Conservation (phyloP, 2,797 vertebrate species). For the Diceros bicornis region DNA sequence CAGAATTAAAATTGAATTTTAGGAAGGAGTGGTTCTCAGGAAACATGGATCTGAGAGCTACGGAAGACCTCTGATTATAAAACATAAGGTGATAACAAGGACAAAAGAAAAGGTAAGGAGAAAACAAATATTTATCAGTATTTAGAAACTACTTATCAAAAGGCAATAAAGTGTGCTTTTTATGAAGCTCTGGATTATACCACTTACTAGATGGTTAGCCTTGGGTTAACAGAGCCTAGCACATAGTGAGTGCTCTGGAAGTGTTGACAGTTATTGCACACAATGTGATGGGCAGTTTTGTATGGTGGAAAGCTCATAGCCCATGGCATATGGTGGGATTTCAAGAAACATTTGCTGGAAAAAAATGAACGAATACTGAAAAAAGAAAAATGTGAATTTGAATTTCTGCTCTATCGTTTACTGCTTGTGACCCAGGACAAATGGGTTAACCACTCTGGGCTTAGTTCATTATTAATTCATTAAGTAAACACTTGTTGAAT, state of each 20-base stretch:
- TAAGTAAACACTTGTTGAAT: conserved; percentile 1
- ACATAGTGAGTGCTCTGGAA: not conserved
- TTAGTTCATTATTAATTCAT: conserved; percentile 22
- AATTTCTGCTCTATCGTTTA: not conserved
- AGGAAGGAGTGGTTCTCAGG: not conserved
- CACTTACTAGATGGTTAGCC: not conserved
- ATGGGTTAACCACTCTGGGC: not conserved
- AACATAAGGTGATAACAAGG: not conserved
- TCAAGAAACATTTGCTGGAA: conserved; percentile 1
- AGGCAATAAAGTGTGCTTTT: not conserved
- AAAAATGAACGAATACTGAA: not conserved
- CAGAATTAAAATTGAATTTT: not conserved
- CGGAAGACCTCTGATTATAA: not conserved
- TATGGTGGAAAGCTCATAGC: not conserved
- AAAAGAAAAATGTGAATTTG: not conserved
- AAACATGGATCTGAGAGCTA: not conserved
- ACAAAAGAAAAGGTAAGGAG: not conserved
- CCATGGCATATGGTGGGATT: not conserved
- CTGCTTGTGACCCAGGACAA: not conserved
- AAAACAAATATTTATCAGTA: not conserved
- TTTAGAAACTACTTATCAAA: conserved; percentile 22
- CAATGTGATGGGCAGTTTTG: not conserved
- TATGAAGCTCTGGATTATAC: not conserved
- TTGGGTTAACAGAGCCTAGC: not conserved
- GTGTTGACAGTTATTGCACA: not conserved